Conservation (phyloP, 2,888 invertebrate species). For the Penaeus monodon region DNA sequence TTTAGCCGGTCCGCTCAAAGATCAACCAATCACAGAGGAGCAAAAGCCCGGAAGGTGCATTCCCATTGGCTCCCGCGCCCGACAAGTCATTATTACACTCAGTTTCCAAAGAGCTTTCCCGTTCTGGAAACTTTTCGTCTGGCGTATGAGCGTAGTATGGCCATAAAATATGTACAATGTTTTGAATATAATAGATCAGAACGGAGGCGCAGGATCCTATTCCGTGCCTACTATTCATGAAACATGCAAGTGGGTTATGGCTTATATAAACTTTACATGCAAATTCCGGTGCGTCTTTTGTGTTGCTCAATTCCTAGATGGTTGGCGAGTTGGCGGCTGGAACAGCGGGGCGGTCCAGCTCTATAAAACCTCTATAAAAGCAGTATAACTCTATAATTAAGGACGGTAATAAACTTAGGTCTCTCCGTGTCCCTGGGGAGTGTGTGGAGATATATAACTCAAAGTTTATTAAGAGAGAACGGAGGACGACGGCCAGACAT, state of each 20-base stretch:
- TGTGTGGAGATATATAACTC: slow-evolving; percentile 48
- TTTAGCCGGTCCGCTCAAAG: slow-evolving; percentile 26
- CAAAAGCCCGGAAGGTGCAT: slow-evolving; percentile 9
- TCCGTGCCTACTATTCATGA: slow-evolving; percentile 40
- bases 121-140: slow-evolving; percentile 40
- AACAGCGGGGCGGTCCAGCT: slow-evolving; percentile 44
- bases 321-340: slow-evolving; percentile 5
- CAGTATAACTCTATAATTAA: slow-evolving; percentile 56
- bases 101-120: slow-evolving; percentile 33
- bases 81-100: slow-evolving; percentile 43
- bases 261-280: slow-evolving; percentile 54
- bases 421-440: slow-evolving; percentile 38
- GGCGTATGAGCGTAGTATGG: slow-evolving; percentile 32
- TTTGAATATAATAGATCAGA: slow-evolving; percentile 49
- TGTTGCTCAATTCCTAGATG: slow-evolving; percentile 32
- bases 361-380: slow-evolving; percentile 55
- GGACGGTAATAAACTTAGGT: slow-evolving; percentile 54
- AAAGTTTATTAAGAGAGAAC: slow-evolving; percentile 46
- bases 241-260: slow-evolving; percentile 52
- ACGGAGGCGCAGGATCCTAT: slow-evolving; percentile 29
- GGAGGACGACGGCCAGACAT: slow-evolving; percentile 14
- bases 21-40: slow-evolving; percentile 44
- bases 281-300: slow-evolving; percentile 39
- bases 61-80: slow-evolving; percentile 33
- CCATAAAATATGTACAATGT: slow-evolving; percentile 46